These are phyloP conservation scores for Parapsyche elsis DNA, from an alignment of 1,140 invertebrate species.

Conservation along the genomic window DNA sequence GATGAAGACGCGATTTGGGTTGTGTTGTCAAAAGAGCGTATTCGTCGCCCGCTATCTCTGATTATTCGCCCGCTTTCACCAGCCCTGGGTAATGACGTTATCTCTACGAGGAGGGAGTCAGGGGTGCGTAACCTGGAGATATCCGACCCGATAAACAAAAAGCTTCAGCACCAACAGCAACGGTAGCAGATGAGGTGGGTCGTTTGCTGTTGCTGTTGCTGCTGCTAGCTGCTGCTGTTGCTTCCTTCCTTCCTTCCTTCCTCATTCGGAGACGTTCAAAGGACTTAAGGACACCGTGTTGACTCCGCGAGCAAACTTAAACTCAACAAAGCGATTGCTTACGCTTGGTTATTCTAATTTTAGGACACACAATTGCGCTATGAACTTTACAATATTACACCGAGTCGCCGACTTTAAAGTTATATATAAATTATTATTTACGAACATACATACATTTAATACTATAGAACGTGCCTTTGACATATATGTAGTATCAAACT, in stretches of 20 bases:
- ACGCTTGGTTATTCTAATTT: conserved; percentile 39
- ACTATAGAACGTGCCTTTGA: no score
- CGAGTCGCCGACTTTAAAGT: no score
- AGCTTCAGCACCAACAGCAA: neutral
- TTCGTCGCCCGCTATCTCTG: conserved; percentile 4
- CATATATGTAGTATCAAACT: no score
- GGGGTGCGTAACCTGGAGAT: neutral
- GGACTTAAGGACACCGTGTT: neutral
- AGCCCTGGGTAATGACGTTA: neutral
- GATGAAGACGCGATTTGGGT: neutral
- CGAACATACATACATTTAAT: no score
- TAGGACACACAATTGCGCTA: neutral
- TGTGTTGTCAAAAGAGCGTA: neutral
- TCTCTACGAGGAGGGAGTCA: neutral
- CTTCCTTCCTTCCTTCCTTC: conserved; percentile 23
- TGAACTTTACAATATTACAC: neutral
- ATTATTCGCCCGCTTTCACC: conserved; percentile 9
- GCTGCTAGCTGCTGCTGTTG: neutral
- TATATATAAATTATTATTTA: no score
- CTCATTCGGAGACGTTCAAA: neutral
- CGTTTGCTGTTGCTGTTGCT: neutral
- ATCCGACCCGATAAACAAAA: neutral
- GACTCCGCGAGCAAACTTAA: conserved; percentile 12
- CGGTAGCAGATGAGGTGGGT: neutral
- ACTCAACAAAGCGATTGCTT: conserved; percentile 35